Percentiles rank a stretch among this genome's conserved stretches.
Evolutionary conservation across 2,113 vertebrate genomes (phyloP).

Genomic region (Lichenostomus cassidix): DNA sequence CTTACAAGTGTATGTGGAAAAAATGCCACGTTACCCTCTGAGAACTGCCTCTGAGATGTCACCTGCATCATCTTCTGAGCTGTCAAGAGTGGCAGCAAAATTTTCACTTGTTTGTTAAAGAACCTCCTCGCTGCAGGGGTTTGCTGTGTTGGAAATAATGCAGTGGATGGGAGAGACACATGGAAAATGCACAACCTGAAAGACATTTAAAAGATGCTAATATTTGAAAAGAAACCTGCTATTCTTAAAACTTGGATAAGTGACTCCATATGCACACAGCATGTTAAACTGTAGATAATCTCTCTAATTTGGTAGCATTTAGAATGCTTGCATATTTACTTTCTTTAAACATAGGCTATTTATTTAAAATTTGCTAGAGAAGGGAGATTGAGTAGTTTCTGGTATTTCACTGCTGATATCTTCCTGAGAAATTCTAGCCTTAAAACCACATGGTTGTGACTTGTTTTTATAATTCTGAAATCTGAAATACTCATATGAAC

Average conservation of each 20-base stretch:
- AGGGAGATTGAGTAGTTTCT: background rate
- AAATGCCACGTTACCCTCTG: background rate
- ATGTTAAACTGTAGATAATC: background rate
- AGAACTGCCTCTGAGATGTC: background rate
- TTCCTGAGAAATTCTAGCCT: background rate
- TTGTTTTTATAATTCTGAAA: background rate
- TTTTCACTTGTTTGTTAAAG: background rate
- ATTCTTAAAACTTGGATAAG: background rate
- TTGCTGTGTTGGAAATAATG: background rate
- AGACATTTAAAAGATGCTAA: background rate
- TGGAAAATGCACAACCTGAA: background rate
- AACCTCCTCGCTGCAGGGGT: background rate
- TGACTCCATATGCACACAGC: background rate
- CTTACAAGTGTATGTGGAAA: background rate
- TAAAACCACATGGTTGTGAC: background rate
- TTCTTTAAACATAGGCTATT: background rate
- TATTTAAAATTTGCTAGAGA: background rate
- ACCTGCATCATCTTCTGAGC: constrained; percentile 25
- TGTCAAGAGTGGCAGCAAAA: background rate
- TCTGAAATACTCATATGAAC: background rate
- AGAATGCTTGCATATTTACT: background rate
- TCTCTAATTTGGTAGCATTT: background rate
- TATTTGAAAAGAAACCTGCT: background rate
- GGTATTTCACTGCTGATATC: background rate
- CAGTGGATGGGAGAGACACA: background rate